These are phyloP conservation scores for Hydrocynus forskahlii DNA, from an alignment of 2,797 vertebrate species.

Conservation along the genomic window DNA sequence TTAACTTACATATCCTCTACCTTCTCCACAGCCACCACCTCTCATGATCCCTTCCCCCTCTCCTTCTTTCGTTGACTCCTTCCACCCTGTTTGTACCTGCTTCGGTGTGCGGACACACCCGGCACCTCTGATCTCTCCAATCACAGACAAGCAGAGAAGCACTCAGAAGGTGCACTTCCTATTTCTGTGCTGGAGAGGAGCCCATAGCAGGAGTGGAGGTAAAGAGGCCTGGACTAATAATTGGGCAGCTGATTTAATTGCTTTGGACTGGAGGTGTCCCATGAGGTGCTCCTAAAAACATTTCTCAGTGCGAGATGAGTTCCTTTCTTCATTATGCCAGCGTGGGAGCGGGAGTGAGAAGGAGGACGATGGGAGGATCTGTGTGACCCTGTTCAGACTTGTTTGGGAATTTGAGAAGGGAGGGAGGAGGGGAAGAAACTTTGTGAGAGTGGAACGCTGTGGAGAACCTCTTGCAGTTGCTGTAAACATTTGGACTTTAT, in stretches of 20 bases:
- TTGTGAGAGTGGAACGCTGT: conserved; percentile 54
- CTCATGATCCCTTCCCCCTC: conserved; percentile 45
- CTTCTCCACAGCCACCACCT: conserved; percentile 11
- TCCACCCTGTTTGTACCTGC: conserved; percentile 74
- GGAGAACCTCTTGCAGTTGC: conserved; percentile 59
- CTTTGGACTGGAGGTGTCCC: conserved; percentile 18
- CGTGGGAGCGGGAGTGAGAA: conserved; percentile 58
- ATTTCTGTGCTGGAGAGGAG: conserved; percentile 65
- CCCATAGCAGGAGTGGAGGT: conserved; percentile 31
- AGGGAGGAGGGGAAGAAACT: conserved; percentile 65
- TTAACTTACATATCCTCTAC: background rate
- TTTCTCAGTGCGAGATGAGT: conserved; percentile 9
- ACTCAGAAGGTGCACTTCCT: conserved; percentile 77
- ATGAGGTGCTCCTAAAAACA: background rate
- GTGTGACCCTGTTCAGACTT: conserved; percentile 85
- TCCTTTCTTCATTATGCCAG: conserved; percentile 29
- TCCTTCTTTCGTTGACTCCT: conserved; percentile 49
- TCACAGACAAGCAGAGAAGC: conserved; percentile 61
- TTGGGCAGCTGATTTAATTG: conserved; percentile 30
- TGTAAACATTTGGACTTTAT: conserved; percentile 66
- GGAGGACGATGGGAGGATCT: conserved; percentile 72
- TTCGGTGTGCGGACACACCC: conserved; percentile 77
- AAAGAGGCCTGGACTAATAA: conserved; percentile 41
- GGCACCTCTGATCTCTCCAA: conserved; percentile 69
- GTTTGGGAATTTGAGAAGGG: conserved; percentile 84